Evolutionary conservation across 1,140 invertebrate species (phyloP).

Genomic region (Caenorhabditis remanei): DNA sequence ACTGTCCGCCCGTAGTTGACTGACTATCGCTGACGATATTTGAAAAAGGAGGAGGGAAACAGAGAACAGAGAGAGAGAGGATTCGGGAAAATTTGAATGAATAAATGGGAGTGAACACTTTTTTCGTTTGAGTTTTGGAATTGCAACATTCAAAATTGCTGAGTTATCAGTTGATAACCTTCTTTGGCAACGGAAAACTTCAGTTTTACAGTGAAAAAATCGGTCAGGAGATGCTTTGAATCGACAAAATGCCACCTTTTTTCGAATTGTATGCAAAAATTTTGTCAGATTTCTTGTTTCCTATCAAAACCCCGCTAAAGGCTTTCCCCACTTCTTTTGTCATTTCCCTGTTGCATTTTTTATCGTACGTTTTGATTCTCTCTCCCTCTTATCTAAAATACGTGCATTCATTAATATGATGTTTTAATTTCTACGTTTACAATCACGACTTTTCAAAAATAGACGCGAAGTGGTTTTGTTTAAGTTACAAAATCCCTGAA

Average conservation of each 20-base stretch:
- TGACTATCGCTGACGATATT: conserved; percentile 40
- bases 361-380: not conserved
- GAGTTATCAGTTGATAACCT: too few relatives aligned
- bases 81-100: not conserved
- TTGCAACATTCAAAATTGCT: too few relatives aligned
- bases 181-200: too few relatives aligned
- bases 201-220: too few relatives aligned
- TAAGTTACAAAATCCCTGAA: not conserved
- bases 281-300: conserved; percentile 35
- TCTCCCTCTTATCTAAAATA: conserved; percentile 2
- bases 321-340: not conserved
- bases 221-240: too few relatives aligned
- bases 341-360: not conserved
- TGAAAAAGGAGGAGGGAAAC: not conserved
- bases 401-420: not conserved
- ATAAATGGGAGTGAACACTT: not conserved
- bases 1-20: not conserved
- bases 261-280: not conserved
- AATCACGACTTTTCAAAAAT: not conserved
- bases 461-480: not conserved
- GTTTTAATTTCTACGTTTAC: not conserved
- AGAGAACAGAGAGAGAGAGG: not conserved
- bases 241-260: too few relatives aligned
- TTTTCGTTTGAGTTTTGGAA: too few relatives aligned
- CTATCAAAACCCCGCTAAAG: not conserved